phyloP scores from a whole-genome alignment of 2,888 invertebrate genomes.

The Eumacrocentrus americanus region DNA sequence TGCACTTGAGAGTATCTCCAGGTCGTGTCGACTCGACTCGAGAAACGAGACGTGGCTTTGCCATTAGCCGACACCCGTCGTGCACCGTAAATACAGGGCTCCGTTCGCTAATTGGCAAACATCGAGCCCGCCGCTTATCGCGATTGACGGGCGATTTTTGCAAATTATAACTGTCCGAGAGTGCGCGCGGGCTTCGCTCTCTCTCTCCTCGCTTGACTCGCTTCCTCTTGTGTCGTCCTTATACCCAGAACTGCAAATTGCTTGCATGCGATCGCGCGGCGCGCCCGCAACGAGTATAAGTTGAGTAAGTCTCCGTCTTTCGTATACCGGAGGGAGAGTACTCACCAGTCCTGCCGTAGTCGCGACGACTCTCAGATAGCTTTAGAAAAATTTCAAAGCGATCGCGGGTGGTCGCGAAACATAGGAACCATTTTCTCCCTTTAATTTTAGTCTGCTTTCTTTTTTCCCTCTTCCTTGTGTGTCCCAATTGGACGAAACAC shows the following conservation, averaged over 20 bases:
- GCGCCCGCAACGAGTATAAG: neutral
- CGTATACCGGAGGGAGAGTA: neutral
- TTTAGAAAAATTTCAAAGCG: slow-evolving; percentile 16
- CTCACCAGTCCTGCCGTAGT: neutral
- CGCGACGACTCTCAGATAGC: neutral
- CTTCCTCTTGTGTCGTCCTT: slow-evolving; percentile 9
- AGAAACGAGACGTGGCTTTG: slow-evolving; percentile 41
- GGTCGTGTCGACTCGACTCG: slow-evolving; percentile 30
- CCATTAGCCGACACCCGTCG: slow-evolving; percentile 52
- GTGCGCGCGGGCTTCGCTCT: slow-evolving; percentile 25
- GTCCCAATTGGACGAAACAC: too few species aligned
- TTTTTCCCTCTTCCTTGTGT: too few species aligned
- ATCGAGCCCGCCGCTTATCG: slow-evolving; percentile 50
- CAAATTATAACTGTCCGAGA: slow-evolving; percentile 47
- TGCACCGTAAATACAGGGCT: slow-evolving; percentile 41
- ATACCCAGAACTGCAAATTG: slow-evolving; percentile 1
- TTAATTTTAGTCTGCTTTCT: neutral
- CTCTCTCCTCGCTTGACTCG: neutral
- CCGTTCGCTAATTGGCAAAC: slow-evolving; percentile 54
- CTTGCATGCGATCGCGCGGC: slow-evolving; percentile 8
- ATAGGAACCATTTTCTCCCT: neutral
- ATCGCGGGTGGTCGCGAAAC: slow-evolving; percentile 23
- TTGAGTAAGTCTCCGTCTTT: neutral
- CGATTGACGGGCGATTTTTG: slow-evolving; percentile 52
- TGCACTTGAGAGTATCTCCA: slow-evolving; percentile 22